A percentile compares a stretch with the other conserved stretches of the same genome.
phyloP scores from a whole-genome alignment of 2,797 vertebrate genomes.

The Rhinoraja longicauda region DNA sequence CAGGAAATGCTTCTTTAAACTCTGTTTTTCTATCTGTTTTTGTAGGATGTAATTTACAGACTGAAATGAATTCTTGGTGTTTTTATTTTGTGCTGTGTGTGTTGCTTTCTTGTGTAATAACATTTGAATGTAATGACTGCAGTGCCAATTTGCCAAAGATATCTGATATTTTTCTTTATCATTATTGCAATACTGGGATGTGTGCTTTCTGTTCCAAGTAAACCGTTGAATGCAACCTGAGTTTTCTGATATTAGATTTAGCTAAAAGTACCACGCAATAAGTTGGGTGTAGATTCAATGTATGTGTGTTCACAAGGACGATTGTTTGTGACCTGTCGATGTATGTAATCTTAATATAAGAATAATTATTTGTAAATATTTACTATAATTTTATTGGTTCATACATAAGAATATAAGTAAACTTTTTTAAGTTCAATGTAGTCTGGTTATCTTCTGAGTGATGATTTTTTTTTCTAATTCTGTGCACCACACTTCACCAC shows the following conservation, averaged over 20 bases:
- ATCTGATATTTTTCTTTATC: conserved; percentile 65
- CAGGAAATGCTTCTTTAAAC: conserved; percentile 87
- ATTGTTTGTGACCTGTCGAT: conserved; percentile 94
- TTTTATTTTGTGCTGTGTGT: conserved; percentile 89
- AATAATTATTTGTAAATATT: conserved; percentile 99
- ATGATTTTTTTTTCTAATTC: not conserved
- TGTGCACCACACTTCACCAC: not conserved
- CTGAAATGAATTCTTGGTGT: conserved; percentile 79
- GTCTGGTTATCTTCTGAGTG: not conserved
- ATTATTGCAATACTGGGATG: conserved; percentile 69
- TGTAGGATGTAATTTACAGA: conserved; percentile 87
- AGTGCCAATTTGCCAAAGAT: conserved; percentile 99
- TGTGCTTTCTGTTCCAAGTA: conserved; percentile 86
- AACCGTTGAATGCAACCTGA: conserved; percentile 81
- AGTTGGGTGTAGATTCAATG: conserved; percentile 78
- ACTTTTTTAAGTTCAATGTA: conserved; percentile 88
- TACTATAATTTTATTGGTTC: conserved; percentile 99
- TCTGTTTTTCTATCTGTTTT: conserved; percentile 98
- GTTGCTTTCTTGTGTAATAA: conserved; percentile 88
- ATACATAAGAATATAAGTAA: conserved; percentile 90
- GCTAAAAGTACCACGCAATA: conserved; percentile 77
- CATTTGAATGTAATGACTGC: conserved; percentile 99
- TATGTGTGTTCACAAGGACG: conserved; percentile 91
- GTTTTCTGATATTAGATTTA: conserved; percentile 71
- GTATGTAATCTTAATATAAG: conserved; percentile 99